These are phyloP conservation scores for Dione vanillae DNA, from an alignment of 2,888 invertebrate genomes.

Conservation along the genomic window DNA sequence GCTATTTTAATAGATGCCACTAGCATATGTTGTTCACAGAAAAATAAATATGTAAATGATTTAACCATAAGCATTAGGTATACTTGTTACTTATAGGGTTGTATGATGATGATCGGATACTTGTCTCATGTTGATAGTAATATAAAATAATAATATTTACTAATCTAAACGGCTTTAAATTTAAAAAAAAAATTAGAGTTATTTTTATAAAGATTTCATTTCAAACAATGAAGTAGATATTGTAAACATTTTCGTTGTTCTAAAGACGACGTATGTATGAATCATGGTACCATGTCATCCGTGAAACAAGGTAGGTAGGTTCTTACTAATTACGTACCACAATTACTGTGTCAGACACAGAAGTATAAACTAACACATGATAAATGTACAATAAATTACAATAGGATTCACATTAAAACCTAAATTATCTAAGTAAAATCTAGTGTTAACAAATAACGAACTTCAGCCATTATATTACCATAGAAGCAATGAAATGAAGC, in stretches of 20 bases:
- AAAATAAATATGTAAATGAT: too few species aligned
- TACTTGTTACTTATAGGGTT: too few species aligned
- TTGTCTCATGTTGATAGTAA: too few species aligned
- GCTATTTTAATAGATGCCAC: too few species aligned
- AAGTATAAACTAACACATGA: neutral
- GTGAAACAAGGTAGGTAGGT: conserved; percentile 43
- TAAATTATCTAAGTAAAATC: neutral
- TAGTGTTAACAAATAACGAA: conserved; percentile 7
- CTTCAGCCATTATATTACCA: neutral
- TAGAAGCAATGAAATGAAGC: neutral
- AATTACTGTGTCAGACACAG: conserved; percentile 26
- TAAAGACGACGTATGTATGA: conserved; percentile 44
- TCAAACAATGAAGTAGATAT: conserved; percentile 21
- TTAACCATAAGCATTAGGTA: too few species aligned
- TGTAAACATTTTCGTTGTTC: conserved; percentile 34
- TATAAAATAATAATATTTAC: too few species aligned
- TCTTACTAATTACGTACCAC: conserved; percentile 41
- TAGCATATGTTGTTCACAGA: too few species aligned
- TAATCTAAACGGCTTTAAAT: too few species aligned
- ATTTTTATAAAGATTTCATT: conserved; percentile 1
- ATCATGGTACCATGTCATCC: conserved; percentile 44
- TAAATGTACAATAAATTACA: neutral
- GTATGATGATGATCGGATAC: too few species aligned
- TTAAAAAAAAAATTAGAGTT: neutral
- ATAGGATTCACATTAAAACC: neutral